These are phyloP conservation scores for Labia minor DNA, from an alignment of 2,888 invertebrate species.

Conservation along the genomic window DNA sequence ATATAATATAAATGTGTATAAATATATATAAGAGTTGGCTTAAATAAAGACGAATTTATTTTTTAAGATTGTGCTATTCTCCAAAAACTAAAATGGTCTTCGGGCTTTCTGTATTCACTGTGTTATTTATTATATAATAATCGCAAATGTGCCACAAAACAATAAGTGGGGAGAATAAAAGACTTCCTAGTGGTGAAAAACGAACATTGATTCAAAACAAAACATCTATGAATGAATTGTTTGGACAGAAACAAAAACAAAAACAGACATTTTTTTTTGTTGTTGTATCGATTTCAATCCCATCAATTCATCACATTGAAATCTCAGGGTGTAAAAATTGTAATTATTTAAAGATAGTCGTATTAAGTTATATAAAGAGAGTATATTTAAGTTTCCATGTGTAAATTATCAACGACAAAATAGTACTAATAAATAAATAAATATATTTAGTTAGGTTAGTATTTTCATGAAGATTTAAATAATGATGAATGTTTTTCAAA, in stretches of 20 bases:
- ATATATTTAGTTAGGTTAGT: constrained; percentile 13
- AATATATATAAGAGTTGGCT: neutral
- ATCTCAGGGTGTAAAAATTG: neutral
- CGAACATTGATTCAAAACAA: too few species aligned
- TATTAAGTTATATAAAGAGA: constrained; percentile 8
- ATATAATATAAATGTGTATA: too few species aligned
- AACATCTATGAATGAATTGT: too few species aligned
- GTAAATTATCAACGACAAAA: constrained; percentile 13
- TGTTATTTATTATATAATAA: neutral
- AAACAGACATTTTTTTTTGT: neutral
- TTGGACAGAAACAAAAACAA: neutral
- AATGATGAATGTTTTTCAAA: neutral
- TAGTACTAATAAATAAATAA: neutral
- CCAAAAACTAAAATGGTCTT: neutral
- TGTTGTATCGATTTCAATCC: neutral
- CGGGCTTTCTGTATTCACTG: neutral
- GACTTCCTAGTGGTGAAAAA: neutral
- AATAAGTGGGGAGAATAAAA: neutral
- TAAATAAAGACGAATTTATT: neutral
- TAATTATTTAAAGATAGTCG: neutral
- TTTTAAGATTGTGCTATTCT: neutral
- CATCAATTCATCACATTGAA: neutral
- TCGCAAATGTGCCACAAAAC: neutral
- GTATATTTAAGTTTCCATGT: constrained; percentile 2
- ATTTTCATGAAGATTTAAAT: constrained; percentile 4